These are phyloP conservation scores for Dallia pectoralis DNA, from an alignment of 2,797 vertebrate genomes.

Conservation along the genomic window DNA sequence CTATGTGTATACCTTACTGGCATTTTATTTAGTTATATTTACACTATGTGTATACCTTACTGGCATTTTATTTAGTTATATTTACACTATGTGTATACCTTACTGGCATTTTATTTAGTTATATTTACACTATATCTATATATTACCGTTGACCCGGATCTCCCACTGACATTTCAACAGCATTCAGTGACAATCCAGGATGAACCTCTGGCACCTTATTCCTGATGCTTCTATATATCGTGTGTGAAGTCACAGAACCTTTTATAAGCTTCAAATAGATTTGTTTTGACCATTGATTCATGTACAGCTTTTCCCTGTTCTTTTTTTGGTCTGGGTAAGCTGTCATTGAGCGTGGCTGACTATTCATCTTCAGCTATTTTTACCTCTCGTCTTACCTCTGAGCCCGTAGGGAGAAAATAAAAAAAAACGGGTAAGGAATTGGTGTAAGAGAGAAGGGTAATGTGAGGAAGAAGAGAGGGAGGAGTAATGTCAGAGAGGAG, in stretches of 20 bases:
- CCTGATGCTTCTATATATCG: neutral
- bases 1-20: too few relatives aligned
- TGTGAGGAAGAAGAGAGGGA: neutral
- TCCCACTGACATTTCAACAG: neutral
- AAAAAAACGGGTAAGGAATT: neutral
- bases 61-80: neutral
- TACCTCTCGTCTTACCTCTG: slow-evolving; percentile 30
- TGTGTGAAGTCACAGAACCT: neutral
- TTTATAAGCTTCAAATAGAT: neutral
- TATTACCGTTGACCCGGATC: neutral
- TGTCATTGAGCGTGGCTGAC: slow-evolving; percentile 26
- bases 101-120: neutral
- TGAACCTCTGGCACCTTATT: neutral
- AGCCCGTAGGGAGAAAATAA: slow-evolving; percentile 31
- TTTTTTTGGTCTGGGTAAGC: slow-evolving; percentile 13
- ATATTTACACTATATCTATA: too few relatives aligned
- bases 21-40: neutral
- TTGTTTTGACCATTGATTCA: slow-evolving; percentile 6
- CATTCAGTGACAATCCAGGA: neutral
- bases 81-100: too few relatives aligned
- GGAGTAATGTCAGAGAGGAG: too few relatives aligned
- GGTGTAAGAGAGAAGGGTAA: neutral
- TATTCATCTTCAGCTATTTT: slow-evolving; percentile 50
- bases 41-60: too few relatives aligned
- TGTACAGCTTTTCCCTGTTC: neutral